Percentiles rank a stretch among this genome's conserved stretches.
These are phyloP conservation scores for Dolichotis patagonum DNA, from an alignment of 2,113 vertebrate genomes.

Conservation along the genomic window DNA sequence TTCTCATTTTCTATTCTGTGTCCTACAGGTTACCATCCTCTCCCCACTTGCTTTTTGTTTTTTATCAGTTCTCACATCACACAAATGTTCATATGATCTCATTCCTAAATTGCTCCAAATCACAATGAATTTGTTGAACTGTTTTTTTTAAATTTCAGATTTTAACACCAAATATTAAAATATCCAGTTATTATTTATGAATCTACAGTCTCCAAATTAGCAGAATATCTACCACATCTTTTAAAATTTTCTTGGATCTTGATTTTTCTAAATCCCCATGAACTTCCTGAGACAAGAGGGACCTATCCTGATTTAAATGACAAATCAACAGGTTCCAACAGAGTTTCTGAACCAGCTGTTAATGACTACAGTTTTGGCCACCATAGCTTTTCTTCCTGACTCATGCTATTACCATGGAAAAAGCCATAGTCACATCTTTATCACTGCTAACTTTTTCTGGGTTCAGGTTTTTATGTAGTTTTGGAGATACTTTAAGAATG, in stretches of 20 bases:
- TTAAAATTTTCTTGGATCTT: conserved; percentile 12
- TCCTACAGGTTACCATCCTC: not conserved
- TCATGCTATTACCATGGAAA: not conserved
- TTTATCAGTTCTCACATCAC: not conserved
- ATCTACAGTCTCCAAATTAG: not conserved
- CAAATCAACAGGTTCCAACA: not conserved
- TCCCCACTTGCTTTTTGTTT: not conserved
- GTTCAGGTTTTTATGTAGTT: not conserved
- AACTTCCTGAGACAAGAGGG: not conserved
- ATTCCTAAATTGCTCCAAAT: conserved; percentile 1
- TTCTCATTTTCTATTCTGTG: not conserved
- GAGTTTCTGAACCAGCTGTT: conserved; percentile 1
- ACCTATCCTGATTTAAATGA: not conserved
- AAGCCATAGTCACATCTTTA: not conserved
- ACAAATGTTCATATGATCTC: not conserved
- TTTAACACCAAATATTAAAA: not conserved
- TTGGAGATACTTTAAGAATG: not conserved
- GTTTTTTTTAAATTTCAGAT: not conserved
- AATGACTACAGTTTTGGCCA: not conserved
- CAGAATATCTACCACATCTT: not conserved
- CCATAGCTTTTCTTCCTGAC: not conserved
- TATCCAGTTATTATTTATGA: not conserved
- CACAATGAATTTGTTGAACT: not conserved
- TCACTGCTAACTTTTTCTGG: not conserved
- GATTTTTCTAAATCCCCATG: not conserved